phyloP scores from a whole-genome alignment of 2,797 vertebrate species.

The Crenuchus spilurus region DNA sequence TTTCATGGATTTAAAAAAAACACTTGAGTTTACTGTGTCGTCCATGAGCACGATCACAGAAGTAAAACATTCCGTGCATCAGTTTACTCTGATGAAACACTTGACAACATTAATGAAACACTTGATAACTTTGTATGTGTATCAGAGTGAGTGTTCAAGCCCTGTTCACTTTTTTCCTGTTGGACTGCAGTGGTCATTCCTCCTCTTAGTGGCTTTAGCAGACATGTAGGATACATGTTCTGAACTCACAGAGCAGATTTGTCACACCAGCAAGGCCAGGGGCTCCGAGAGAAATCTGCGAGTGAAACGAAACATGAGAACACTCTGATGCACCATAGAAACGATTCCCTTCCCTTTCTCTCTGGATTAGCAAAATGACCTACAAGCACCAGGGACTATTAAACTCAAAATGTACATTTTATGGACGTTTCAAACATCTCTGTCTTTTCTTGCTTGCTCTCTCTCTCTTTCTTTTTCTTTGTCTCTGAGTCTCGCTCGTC shows the following conservation, averaged over 20 bases:
- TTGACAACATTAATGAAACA: not conserved
- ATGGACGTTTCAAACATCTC: slow-evolving; percentile 37
- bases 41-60: too few species aligned
- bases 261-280: slow-evolving; percentile 32
- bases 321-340: slow-evolving; percentile 46
- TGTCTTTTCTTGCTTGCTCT: slow-evolving; percentile 5
- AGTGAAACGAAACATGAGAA: slow-evolving; percentile 56
- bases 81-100: not conserved
- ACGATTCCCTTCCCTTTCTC: slow-evolving; percentile 47
- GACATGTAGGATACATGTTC: slow-evolving; percentile 39
- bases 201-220: slow-evolving; percentile 31
- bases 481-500: slow-evolving; percentile 15
- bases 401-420: slow-evolving; percentile 43
- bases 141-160: not conserved
- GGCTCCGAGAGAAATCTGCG: slow-evolving; percentile 35
- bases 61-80: too few species aligned
- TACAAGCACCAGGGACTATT: slow-evolving; percentile 50
- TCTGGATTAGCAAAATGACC: slow-evolving; percentile 54
- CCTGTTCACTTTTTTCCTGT: not conserved
- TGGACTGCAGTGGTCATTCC: not conserved
- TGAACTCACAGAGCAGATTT: slow-evolving; percentile 35
- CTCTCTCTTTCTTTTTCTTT: slow-evolving; percentile 12
- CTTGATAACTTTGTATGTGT: not conserved
- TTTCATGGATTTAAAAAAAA: not conserved
- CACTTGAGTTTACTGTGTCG: too few species aligned